Conservation (phyloP, 2,113 vertebrate genomes). For the Zootoca vivipara region DNA sequence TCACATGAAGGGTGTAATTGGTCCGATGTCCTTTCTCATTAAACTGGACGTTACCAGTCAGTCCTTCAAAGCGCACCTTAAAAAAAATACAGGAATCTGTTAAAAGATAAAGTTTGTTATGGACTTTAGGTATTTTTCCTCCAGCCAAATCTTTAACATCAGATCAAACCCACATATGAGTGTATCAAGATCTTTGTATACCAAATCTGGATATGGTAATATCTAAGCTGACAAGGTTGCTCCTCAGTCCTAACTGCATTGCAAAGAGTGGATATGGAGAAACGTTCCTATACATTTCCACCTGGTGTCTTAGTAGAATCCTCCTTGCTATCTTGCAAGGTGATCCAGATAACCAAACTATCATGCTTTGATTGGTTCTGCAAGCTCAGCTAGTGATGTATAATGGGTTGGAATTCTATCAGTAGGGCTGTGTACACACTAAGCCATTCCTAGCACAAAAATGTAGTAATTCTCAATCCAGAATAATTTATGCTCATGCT, state of each 20-base stretch:
- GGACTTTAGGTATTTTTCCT: background rate
- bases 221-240: background rate
- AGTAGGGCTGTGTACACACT: background rate
- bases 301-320: background rate
- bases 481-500: too few species aligned
- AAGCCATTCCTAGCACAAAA: too few species aligned
- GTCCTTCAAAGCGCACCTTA: slow-evolving; percentile 93
- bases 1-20: slow-evolving; percentile 94
- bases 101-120: slow-evolving; percentile 10
- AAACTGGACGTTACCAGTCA: slow-evolving; percentile 97
- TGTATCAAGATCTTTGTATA: background rate
- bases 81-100: slow-evolving; percentile 31
- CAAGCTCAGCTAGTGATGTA: too few species aligned
- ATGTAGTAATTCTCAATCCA: too few species aligned
- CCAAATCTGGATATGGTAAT: background rate
- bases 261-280: background rate
- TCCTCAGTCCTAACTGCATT: background rate
- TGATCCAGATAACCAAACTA: background rate
- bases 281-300: background rate
- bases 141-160: slow-evolving; percentile 9
- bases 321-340: background rate
- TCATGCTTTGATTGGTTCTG: background rate
- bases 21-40: slow-evolving; percentile 96
- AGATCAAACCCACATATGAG: background rate
- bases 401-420: background rate